phyloP scores from a whole-genome alignment of 2,888 invertebrate species.

The Thysanoteuthis rhombus region DNA sequence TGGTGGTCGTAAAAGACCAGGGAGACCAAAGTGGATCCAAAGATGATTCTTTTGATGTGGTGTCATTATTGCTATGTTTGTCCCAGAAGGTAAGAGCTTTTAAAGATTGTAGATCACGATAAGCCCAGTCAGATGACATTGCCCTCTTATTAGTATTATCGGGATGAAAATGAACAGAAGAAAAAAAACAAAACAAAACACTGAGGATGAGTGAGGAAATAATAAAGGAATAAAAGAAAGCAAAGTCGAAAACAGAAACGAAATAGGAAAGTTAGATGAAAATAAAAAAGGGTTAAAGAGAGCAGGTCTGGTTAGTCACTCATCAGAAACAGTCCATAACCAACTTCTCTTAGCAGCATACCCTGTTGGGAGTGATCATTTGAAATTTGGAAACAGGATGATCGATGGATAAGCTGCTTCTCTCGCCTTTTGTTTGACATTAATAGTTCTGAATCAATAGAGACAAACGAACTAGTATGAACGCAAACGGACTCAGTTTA shows the following conservation, averaged over 20 bases:
- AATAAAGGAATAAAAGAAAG: neutral
- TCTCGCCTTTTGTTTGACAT: no score
- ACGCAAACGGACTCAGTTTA: no score
- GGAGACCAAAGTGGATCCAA: neutral
- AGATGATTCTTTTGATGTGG: neutral
- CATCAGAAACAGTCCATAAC: no score
- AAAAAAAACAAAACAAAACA: neutral
- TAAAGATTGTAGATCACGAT: neutral
- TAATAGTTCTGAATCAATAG: no score
- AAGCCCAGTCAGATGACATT: neutral
- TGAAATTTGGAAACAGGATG: no score
- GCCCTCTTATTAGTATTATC: neutral
- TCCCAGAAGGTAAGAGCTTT: neutral
- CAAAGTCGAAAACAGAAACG: accelerated
- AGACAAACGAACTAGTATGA: no score
- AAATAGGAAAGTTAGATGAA: neutral
- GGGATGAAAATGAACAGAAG: neutral
- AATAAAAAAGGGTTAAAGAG: neutral
- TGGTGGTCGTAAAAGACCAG: neutral
- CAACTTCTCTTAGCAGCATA: no score
- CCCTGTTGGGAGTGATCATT: no score
- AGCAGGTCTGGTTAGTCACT: no score
- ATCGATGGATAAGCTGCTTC: no score
- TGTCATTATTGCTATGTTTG: neutral
- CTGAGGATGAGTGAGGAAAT: neutral